phyloP scores from a whole-genome alignment of 2,888 invertebrate species.

The Drosophila trichaetosa region DNA sequence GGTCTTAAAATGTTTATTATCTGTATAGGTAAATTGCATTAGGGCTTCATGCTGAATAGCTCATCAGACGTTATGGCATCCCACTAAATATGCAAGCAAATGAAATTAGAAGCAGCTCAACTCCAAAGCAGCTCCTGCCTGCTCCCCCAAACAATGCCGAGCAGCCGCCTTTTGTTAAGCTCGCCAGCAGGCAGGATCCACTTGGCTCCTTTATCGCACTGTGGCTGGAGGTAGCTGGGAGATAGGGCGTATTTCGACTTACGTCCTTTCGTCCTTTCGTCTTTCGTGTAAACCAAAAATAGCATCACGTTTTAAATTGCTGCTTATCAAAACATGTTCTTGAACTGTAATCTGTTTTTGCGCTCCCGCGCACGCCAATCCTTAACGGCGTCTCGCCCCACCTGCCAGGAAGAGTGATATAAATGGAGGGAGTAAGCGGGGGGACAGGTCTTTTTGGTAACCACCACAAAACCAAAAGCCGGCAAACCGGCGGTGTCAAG shows the following conservation, averaged over 20 bases:
- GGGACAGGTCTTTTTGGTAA: constrained; percentile 19
- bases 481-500: constrained; percentile 62
- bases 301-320: constrained; percentile 82
- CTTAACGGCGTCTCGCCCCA: constrained; percentile 29
- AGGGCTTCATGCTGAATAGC: constrained; percentile 40
- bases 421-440: not conserved
- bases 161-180: constrained; percentile 50
- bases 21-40: constrained; percentile 59
- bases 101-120: constrained; percentile 57
- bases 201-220: constrained; percentile 14
- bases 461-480: constrained; percentile 60
- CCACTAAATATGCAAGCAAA: constrained; percentile 66
- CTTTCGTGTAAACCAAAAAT: constrained; percentile 72
- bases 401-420: constrained; percentile 22
- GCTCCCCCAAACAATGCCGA: not conserved
- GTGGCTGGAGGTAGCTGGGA: not conserved
- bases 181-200: constrained; percentile 15
- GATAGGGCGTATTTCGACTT: constrained; percentile 7
- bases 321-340: constrained; percentile 81
- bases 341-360: constrained; percentile 79
- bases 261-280: constrained; percentile 6
- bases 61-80: constrained; percentile 43
- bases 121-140: not conserved
- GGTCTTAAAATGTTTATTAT: constrained; percentile 41
- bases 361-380: constrained; percentile 64